Evolutionary conservation across 2,888 invertebrate species (phyloP).

Genomic region (Hypena proboscidalis): DNA sequence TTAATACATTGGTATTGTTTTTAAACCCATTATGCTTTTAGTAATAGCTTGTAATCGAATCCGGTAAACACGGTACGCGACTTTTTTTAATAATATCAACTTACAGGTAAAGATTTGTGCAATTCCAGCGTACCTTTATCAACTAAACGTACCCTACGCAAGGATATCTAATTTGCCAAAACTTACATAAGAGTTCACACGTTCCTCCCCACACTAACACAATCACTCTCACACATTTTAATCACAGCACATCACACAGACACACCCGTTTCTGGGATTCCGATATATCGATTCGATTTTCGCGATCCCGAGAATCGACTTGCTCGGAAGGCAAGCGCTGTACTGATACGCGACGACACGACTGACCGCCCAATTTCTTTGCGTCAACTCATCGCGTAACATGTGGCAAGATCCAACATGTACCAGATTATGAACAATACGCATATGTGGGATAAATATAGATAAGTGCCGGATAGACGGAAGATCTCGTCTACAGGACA

Average conservation of each 20-base stretch:
- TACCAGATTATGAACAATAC: slow-evolving; percentile 49
- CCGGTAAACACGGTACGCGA: no score
- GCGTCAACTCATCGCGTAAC: slow-evolving; percentile 54
- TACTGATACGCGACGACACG: slow-evolving; percentile 64
- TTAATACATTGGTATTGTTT: no score
- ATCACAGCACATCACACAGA: no score
- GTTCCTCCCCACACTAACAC: slow-evolving; percentile 29
- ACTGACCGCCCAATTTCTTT: slow-evolving; percentile 73
- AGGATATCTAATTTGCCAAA: background rate
- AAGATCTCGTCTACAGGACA: slow-evolving; percentile 18
- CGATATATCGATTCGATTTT: slow-evolving; percentile 19
- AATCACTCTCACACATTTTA: slow-evolving; percentile 19
- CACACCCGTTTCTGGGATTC: background rate
- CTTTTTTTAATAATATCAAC: no score
- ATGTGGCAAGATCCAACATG: slow-evolving; percentile 55
- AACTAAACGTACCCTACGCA: background rate
- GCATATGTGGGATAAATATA: slow-evolving; percentile 44
- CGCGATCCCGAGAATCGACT: slow-evolving; percentile 30
- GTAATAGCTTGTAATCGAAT: no score
- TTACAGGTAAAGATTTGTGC: slow-evolving; percentile 1
- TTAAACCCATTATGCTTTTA: no score
- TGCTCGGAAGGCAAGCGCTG: slow-evolving; percentile 59
- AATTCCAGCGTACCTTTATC: slow-evolving; percentile 6
- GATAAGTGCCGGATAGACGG: slow-evolving; percentile 34
- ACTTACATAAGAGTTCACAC: slow-evolving; percentile 38